Percentiles rank a stretch among this genome's conserved stretches.
These are phyloP conservation scores for Trichomycterus rosablanca DNA, from an alignment of 2,113 vertebrate species.

Conservation along the genomic window DNA sequence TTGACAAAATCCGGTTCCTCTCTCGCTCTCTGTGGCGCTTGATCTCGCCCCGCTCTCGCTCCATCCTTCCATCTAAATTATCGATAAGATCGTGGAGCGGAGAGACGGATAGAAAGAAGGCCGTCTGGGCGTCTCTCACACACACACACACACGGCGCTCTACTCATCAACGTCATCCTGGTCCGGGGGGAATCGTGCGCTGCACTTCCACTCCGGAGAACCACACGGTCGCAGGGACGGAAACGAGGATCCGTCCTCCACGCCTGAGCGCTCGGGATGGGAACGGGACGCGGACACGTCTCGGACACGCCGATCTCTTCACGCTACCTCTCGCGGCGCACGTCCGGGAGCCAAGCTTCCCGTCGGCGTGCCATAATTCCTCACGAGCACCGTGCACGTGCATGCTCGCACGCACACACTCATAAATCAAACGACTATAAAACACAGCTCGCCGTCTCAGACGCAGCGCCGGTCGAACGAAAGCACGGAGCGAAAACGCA, in stretches of 20 bases:
- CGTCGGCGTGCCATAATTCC: too few relatives aligned
- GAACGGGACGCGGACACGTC: too few relatives aligned
- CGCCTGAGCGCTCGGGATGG: too few relatives aligned
- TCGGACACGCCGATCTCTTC: too few relatives aligned
- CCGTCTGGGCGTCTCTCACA: conserved; percentile 28
- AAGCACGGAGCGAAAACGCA: too few relatives aligned
- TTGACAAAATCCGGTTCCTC: too few relatives aligned
- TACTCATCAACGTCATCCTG: conserved; percentile 40
- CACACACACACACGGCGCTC: conserved; percentile 11
- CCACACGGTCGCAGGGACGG: neutral
- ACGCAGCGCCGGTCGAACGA: too few relatives aligned
- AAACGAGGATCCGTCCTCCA: too few relatives aligned
- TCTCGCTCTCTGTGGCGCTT: neutral
- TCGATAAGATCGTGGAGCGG: conserved; percentile 55
- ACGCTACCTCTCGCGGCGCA: too few relatives aligned
- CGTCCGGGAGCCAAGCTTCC: too few relatives aligned
- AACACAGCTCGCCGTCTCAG: neutral
- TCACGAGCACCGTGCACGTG: too few relatives aligned
- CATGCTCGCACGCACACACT: conserved; percentile 17
- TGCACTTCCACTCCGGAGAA: conserved; percentile 11
- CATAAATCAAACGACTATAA: neutral
- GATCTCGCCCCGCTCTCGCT: conserved; percentile 14
- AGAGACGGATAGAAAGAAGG: conserved; percentile 3
- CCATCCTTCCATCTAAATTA: conserved; percentile 55
- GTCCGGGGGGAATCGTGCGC: conserved; percentile 35